These are phyloP conservation scores for Anthoscopus minutus DNA, from an alignment of 2,113 vertebrate genomes.

Conservation along the genomic window DNA sequence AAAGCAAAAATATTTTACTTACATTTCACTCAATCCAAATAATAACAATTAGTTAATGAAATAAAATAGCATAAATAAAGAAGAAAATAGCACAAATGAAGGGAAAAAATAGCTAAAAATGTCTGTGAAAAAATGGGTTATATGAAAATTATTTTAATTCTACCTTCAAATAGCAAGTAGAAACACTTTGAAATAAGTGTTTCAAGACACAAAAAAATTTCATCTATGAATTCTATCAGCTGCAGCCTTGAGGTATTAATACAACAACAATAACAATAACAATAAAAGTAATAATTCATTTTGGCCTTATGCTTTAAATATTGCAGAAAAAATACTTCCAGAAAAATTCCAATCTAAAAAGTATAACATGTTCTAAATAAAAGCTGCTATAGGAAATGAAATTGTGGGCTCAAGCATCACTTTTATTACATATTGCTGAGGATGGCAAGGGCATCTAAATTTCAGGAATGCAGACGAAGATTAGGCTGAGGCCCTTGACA, in stretches of 20 bases:
- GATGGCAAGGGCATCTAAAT: neutral
- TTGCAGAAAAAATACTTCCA: neutral
- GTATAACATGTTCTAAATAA: neutral
- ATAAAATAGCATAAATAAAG: neutral
- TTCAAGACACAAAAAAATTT: neutral
- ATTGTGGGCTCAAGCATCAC: neutral
- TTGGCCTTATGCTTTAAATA: neutral
- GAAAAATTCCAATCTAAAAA: neutral
- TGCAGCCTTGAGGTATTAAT: neutral
- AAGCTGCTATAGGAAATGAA: neutral
- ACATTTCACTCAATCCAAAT: neutral
- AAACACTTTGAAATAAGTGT: neutral
- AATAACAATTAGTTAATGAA: neutral
- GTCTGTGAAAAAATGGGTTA: neutral
- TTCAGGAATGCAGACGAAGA: neutral
- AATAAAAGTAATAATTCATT: neutral
- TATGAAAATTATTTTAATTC: neutral
- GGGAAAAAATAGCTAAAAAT: neutral
- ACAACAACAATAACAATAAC: neutral
- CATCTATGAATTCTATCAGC: neutral
- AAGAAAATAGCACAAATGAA: neutral
- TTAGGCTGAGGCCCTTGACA: neutral
- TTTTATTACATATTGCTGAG: neutral
- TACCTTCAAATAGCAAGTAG: neutral
- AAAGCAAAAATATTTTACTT: neutral